Evolutionary conservation across 1,140 invertebrate species (phyloP).

Genomic region (Eupeodes corollae): DNA sequence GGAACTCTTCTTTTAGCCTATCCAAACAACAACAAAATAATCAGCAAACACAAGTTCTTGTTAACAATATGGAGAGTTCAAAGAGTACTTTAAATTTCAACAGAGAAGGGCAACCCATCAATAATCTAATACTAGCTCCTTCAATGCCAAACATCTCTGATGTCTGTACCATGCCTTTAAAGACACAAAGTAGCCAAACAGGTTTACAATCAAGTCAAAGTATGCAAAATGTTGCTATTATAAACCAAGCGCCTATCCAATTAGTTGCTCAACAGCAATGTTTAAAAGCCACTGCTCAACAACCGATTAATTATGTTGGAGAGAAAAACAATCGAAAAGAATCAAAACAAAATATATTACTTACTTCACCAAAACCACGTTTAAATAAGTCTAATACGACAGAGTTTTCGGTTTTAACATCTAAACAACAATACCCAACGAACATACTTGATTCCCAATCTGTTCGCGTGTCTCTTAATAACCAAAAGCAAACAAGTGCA

Average conservation of each 20-base stretch:
- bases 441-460: too few species aligned
- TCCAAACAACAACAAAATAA: conserved; percentile 8
- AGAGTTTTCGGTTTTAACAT: too few species aligned
- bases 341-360: too few species aligned
- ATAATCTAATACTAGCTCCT: conserved; percentile 35
- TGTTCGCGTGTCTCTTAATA: too few species aligned
- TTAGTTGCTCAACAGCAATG: background rate
- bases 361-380: too few species aligned
- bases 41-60: conserved; percentile 7
- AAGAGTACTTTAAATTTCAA: conserved; percentile 30
- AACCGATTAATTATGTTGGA: too few species aligned
- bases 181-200: background rate
- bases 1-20: conserved; percentile 18
- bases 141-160: conserved; percentile 38
- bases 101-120: conserved; percentile 18
- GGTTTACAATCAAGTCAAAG: conserved; percentile 33
- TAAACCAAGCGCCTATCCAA: background rate
- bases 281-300: too few species aligned
- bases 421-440: too few species aligned
- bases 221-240: conserved; percentile 38
- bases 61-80: conserved; percentile 25
- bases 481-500: conserved; percentile 13
- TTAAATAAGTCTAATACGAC: too few species aligned
- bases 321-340: too few species aligned
- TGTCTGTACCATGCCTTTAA: conserved; percentile 2